A percentile compares a stretch with the other conserved stretches of the same genome.
These are phyloP conservation scores for Piezodorus guildinii DNA, from an alignment of 1,140 invertebrate genomes.

Conservation along the genomic window DNA sequence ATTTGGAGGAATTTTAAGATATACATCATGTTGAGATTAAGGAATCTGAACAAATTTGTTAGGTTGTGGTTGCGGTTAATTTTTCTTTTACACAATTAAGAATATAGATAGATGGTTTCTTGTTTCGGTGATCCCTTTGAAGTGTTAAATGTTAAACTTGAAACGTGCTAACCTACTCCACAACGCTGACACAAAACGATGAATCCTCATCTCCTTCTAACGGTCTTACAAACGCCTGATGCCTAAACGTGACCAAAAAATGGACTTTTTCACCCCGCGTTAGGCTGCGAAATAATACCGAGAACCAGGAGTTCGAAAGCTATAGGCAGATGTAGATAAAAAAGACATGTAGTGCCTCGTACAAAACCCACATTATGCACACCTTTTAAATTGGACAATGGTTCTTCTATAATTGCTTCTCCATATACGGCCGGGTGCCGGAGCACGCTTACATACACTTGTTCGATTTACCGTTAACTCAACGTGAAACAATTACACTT, in stretches of 20 bases:
- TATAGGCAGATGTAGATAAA: neutral
- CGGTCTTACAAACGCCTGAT: neutral
- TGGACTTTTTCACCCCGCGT: conserved; percentile 4
- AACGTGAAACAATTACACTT: no score
- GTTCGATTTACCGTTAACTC: no score
- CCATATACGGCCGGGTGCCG: neutral
- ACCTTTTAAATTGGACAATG: conserved; percentile 1
- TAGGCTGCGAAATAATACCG: neutral
- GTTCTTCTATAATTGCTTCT: conserved; percentile 1
- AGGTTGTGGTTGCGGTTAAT: no score
- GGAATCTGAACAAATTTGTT: no score
- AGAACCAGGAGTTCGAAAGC: neutral
- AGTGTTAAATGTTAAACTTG: no score
- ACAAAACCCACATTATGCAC: conserved; percentile 1
- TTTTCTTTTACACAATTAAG: no score
- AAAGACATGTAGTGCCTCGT: neutral
- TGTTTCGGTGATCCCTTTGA: no score
- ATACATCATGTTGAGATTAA: no score
- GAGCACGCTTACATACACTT: no score
- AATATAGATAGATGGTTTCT: no score
- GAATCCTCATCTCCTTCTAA: neutral
- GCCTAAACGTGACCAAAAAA: neutral
- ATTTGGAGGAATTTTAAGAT: no score
- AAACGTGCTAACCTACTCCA: no score
- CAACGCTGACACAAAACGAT: neutral